These are phyloP conservation scores for Eupeodes latifasciatus DNA, from an alignment of 2,888 invertebrate species.

Conservation along the genomic window DNA sequence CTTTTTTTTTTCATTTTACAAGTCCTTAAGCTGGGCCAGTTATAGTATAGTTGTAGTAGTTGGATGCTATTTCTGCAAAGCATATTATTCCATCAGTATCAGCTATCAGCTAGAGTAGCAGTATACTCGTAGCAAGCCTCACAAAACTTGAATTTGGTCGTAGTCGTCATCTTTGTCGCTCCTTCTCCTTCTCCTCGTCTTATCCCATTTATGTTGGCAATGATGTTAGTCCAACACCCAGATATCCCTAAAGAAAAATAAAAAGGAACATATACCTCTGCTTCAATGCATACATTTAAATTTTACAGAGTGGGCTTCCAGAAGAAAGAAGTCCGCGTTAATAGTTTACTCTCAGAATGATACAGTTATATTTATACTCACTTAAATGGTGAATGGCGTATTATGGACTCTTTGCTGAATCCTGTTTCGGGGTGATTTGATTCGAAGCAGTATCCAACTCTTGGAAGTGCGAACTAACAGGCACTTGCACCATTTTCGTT, in stretches of 20 bases:
- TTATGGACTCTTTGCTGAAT: constrained; percentile 47
- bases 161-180: constrained; percentile 37
- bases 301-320: constrained; percentile 1
- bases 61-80: constrained; percentile 45
- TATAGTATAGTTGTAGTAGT: constrained; percentile 19
- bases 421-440: constrained; percentile 8
- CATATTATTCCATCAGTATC: constrained; percentile 50
- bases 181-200: constrained; percentile 5
- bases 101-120: constrained; percentile 28
- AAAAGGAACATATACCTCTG: constrained; percentile 36
- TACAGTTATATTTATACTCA: constrained; percentile 45
- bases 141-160: constrained; percentile 60
- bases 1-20: constrained; percentile 2
- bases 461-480: constrained; percentile 53
- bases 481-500: constrained; percentile 62
- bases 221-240: not conserved
- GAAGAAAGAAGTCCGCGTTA: constrained; percentile 30
- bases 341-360: constrained; percentile 60
- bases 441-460: not conserved
- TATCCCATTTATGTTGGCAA: constrained; percentile 22
- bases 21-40: constrained; percentile 48
- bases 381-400: constrained; percentile 64
- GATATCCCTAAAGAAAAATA: constrained; percentile 31
- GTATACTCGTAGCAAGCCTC: constrained; percentile 25
- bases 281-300: constrained; percentile 71